These are phyloP conservation scores for Leucoraja erinaceus DNA, from an alignment of 2,113 vertebrate genomes.

Conservation along the genomic window DNA sequence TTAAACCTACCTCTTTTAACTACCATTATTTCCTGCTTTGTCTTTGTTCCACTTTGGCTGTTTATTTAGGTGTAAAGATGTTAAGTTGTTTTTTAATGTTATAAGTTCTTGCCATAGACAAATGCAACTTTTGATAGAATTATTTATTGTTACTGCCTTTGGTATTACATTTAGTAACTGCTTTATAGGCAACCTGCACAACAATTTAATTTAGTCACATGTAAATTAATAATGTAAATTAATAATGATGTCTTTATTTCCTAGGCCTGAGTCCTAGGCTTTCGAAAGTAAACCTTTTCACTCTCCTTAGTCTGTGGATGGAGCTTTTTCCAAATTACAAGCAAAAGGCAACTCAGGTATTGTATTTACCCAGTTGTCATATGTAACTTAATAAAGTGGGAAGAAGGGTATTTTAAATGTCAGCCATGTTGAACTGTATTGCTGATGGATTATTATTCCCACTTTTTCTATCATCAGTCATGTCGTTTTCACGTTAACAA, in stretches of 20 bases:
- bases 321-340: slow-evolving; percentile 73
- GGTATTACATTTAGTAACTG: background rate
- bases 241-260: slow-evolving; percentile 40
- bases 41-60: background rate
- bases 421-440: background rate
- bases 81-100: background rate
- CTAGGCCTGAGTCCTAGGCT: slow-evolving; percentile 78
- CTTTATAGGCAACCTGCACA: background rate
- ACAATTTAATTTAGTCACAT: background rate
- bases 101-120: background rate
- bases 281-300: slow-evolving; percentile 87
- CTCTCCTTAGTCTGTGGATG: slow-evolving; percentile 90
- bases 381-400: background rate
- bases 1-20: background rate
- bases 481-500: background rate
- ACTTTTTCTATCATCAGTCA: background rate
- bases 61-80: background rate
- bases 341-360: slow-evolving; percentile 38
- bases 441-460: background rate
- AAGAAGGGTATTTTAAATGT: background rate
- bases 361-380: background rate
- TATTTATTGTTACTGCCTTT: background rate
- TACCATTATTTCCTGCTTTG: background rate
- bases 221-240: background rate
- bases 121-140: background rate